phyloP scores from a whole-genome alignment of 2,888 invertebrate genomes.

The Augochlorella aurata region DNA sequence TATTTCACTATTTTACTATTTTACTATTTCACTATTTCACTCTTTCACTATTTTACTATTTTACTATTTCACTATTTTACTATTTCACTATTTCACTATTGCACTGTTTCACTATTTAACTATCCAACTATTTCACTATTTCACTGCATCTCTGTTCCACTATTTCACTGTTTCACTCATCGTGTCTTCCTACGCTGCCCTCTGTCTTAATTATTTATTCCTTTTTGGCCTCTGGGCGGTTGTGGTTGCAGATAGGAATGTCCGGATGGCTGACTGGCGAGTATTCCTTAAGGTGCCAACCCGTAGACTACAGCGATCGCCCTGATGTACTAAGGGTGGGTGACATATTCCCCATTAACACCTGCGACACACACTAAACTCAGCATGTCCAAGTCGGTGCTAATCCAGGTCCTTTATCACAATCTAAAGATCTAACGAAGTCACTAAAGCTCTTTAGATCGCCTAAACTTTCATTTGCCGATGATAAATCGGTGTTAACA shows the following conservation, averaged over 20 bases:
- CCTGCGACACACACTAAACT: constrained; percentile 23
- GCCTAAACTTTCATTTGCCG: background rate
- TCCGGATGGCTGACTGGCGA: constrained; percentile 97
- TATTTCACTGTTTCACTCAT: background rate
- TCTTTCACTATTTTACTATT: too few species aligned
- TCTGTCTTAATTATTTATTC: constrained; percentile 28
- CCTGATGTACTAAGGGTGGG: constrained; percentile 96
- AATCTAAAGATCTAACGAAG: background rate
- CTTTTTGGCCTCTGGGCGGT: constrained; percentile 77
- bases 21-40: too few species aligned
- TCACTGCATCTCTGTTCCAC: background rate
- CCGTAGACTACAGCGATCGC: constrained; percentile 96
- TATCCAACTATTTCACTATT: background rate
- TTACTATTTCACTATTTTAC: too few species aligned
- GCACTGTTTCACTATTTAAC: background rate
- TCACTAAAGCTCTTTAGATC: too few species aligned
- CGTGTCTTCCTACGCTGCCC: background rate
- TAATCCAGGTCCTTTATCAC: background rate
- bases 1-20: too few species aligned
- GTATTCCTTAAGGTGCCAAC: constrained; percentile 97
- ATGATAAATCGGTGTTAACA: background rate
- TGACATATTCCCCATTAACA: constrained; percentile 73
- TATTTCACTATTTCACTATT: background rate
- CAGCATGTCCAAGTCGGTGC: constrained; percentile 8
- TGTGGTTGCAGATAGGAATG: constrained; percentile 90